A percentile compares a stretch with the other conserved stretches of the same genome.
phyloP scores from a whole-genome alignment of 2,113 vertebrate species.

The Atractosteus spatula region DNA sequence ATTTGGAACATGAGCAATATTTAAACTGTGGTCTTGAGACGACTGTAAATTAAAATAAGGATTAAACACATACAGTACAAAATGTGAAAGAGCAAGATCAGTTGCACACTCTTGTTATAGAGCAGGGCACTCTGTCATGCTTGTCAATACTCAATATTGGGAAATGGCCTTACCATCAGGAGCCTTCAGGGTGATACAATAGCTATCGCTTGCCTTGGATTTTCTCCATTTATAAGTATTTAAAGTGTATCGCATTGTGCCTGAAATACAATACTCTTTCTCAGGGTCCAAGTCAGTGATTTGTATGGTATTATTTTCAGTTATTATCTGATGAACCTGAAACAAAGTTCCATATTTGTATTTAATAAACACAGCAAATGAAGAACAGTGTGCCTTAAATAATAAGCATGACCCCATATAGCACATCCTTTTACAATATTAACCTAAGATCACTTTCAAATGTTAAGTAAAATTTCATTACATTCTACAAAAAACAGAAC shows the following conservation, averaged over 20 bases:
- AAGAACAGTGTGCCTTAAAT: neutral
- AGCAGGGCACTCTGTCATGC: no score
- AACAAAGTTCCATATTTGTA: neutral
- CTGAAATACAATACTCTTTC: conserved; percentile 22
- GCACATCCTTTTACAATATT: neutral
- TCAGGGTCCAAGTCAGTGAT: conserved; percentile 21
- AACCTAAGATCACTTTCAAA: neutral
- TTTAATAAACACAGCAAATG: neutral
- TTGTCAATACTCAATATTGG: no score
- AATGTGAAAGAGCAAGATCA: no score
- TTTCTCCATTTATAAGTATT: conserved; percentile 10
- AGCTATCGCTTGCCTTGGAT: neutral
- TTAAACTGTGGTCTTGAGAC: no score
- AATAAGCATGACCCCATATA: neutral
- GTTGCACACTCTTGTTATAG: no score
- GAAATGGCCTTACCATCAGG: conserved; percentile 1
- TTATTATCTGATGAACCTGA: neutral
- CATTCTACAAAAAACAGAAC: no score
- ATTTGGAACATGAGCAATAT: no score
- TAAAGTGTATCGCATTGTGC: neutral
- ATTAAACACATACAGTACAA: no score
- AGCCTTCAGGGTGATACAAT: conserved; percentile 16
- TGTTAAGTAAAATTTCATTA: no score
- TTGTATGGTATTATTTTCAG: conserved; percentile 10
- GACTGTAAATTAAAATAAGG: no score